phyloP scores from a whole-genome alignment of 2,888 invertebrate species.

The Cepaea hortensis region DNA sequence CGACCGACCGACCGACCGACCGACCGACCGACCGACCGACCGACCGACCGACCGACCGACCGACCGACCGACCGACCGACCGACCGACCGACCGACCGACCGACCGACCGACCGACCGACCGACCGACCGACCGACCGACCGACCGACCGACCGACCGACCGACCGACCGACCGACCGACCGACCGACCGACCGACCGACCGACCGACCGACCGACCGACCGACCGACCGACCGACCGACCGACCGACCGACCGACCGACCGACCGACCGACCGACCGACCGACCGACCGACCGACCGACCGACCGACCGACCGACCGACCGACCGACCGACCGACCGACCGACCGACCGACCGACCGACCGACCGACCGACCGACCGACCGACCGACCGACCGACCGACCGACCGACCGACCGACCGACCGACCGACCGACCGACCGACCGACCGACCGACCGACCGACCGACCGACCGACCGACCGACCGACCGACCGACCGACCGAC shows the following conservation, averaged over 20 bases:
- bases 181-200: background rate
- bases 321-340: background rate
- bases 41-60: background rate
- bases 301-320: background rate
- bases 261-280: background rate
- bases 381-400: no score
- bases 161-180: background rate
- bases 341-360: no score
- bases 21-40: background rate
- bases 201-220: background rate
- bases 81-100: background rate
- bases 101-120: background rate
- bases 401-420: background rate
- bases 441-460: background rate
- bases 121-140: background rate
- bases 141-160: background rate
- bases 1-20: background rate
- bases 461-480: background rate
- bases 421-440: background rate
- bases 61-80: background rate
- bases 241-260: background rate
- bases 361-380: no score
- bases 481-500: background rate
- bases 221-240: background rate
- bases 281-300: background rate